Conservation (phyloP, 2,888 invertebrate species). For the Idaea aversata region DNA sequence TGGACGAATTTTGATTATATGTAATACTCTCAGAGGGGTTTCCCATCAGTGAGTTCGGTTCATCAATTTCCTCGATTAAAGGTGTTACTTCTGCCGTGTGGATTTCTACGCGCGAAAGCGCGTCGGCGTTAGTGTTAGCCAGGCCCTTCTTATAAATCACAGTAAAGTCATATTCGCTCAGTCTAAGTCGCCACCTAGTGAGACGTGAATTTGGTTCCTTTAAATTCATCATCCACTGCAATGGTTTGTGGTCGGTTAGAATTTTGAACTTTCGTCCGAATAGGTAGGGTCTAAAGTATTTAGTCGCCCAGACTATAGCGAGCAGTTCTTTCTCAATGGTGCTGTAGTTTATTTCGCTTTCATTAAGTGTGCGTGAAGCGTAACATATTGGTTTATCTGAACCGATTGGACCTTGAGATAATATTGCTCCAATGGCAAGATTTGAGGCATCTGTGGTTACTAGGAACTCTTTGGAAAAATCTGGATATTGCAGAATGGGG, state of each 20-base stretch:
- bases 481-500: constrained; percentile 44
- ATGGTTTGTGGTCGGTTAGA: constrained; percentile 46
- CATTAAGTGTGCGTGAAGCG: constrained; percentile 34
- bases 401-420: constrained; percentile 29
- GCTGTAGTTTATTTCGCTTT: constrained; percentile 27
- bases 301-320: constrained; percentile 40
- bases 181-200: constrained; percentile 38
- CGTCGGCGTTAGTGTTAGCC: constrained; percentile 22
- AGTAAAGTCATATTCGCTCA: constrained; percentile 24
- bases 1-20: constrained; percentile 14
- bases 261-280: constrained; percentile 45
- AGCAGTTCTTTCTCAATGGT: constrained; percentile 42
- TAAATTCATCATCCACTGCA: too few relatives aligned
- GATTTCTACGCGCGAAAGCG: constrained; percentile 27
- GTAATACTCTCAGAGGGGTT: background rate
- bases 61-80: constrained; percentile 8
- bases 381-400: constrained; percentile 20
- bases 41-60: background rate
- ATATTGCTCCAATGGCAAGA: constrained; percentile 33
- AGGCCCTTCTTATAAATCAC: constrained; percentile 24
- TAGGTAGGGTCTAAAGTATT: constrained; percentile 36
- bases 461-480: constrained; percentile 35
- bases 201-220: constrained; percentile 38
- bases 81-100: constrained; percentile 10
- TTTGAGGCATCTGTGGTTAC: constrained; percentile 40